phyloP scores from a whole-genome alignment of 2,113 vertebrate genomes.

The Euleptes europaea region DNA sequence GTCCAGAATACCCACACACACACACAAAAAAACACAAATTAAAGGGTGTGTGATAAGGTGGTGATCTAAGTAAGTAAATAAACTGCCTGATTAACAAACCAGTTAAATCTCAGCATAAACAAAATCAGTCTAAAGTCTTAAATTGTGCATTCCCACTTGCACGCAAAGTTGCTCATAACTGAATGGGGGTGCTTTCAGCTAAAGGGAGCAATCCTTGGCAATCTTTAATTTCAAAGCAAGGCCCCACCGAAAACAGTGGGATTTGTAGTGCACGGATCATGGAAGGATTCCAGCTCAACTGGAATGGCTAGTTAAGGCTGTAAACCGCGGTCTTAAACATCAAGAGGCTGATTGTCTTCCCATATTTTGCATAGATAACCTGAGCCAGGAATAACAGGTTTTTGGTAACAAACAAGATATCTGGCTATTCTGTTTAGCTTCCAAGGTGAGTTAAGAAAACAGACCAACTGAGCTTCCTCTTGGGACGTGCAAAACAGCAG shows the following conservation, averaged over 20 bases:
- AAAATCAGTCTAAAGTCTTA: not conserved
- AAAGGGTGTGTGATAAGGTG: not conserved
- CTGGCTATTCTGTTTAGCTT: not conserved
- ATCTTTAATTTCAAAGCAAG: too few species aligned
- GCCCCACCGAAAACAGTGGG: not conserved
- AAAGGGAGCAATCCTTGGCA: not conserved
- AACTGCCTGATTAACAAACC: not conserved
- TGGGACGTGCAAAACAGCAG: conserved; percentile 20
- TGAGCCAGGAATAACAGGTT: not conserved
- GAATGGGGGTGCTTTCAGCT: not conserved
- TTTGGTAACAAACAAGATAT: not conserved
- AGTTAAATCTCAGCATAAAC: not conserved
- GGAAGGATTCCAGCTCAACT: not conserved
- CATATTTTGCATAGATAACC: not conserved
- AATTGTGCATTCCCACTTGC: not conserved
- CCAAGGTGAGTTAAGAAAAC: conserved; percentile 7
- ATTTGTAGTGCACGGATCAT: not conserved
- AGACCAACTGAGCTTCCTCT: not conserved
- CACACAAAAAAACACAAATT: not conserved
- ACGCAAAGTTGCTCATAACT: not conserved
- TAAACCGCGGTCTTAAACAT: not conserved
- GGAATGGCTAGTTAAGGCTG: not conserved
- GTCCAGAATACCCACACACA: not conserved
- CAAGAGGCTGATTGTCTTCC: not conserved
- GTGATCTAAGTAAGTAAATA: not conserved